Conservation (phyloP, 2,888 invertebrate species). For the Hololepta plana region DNA sequence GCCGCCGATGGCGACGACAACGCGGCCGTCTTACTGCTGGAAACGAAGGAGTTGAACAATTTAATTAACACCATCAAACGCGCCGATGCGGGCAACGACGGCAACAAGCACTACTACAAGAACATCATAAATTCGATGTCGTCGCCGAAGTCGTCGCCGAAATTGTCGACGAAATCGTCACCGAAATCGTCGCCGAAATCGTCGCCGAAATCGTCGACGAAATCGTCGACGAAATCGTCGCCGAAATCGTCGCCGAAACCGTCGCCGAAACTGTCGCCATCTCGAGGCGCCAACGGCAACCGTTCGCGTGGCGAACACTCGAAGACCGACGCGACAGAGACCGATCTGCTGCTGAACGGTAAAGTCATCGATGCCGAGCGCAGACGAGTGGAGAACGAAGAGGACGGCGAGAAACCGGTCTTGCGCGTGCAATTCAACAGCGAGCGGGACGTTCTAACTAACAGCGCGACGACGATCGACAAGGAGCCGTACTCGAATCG, state of each 20-base stretch:
- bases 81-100: too few relatives aligned
- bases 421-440: constrained; percentile 40
- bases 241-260: constrained; percentile 5
- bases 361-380: constrained; percentile 7
- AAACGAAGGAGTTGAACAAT: constrained; percentile 4
- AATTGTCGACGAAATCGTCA: constrained; percentile 3
- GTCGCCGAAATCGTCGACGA: not conserved
- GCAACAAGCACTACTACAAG: constrained; percentile 7
- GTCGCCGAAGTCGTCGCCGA: not conserved
- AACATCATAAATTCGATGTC: constrained; percentile 8
- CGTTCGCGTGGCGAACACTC: constrained; percentile 5
- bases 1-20: constrained; percentile 1
- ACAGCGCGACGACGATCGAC: constrained; percentile 10
- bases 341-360: constrained; percentile 10
- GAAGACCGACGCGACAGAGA: constrained; percentile 8
- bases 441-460: constrained; percentile 7
- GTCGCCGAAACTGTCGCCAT: constrained; percentile 7
- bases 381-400: constrained; percentile 8
- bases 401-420: constrained; percentile 22
- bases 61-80: constrained; percentile 1
- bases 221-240: constrained; percentile 4
- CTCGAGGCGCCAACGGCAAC: constrained; percentile 6
- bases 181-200: constrained; percentile 6
- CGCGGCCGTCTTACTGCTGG: constrained; percentile 1
- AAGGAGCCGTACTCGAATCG: constrained; percentile 14